Base-by-base conservation (phyloP, 2,797 vertebrate genomes). In the Rhadinocentrus ornatus region DNA sequence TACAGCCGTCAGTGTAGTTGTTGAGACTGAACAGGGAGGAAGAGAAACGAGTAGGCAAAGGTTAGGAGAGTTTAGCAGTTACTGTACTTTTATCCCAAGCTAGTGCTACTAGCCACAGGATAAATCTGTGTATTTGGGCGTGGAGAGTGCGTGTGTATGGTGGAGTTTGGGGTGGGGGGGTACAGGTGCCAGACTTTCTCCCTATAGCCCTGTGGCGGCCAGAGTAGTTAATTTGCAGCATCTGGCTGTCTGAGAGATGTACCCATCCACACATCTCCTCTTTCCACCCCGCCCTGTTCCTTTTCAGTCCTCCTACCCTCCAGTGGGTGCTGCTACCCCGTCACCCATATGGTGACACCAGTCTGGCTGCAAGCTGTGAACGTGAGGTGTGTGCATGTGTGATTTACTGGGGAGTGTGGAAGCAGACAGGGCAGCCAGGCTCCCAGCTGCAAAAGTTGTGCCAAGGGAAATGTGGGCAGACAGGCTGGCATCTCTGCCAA, bases 181-280 rank as follows among this genome's bases (percentile, higher is more conserved):
- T 85, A 86, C 87, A 91, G 90, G 90, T 92, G 88, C 87, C 88
- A 91, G 86, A 89, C 87, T 87, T 44, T 66, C 73, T 83, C 88
- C 78, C 86, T 66, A 61, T 73, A 90, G 90, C 88, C 87, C 88
- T 32, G 63, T 91, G 87, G 91, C 69, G 79, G 81, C 86, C 82
- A 76, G 83, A 86, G 87, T 94, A 94, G 92, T 94, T 95, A 95
- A 95, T 95, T 95, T 94, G 94, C 92, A 94, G 93, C 94, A 95
- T 94, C 93, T 95, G 94, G 90, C 90, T 93, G 90, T 93, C 92
- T 94, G 88, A 89, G 88, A 93, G 88, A 39, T 75, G 77, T 41
- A 54, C 86, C 87, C 81, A 74, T 83, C 75, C 72, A 63, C 70
- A 69, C 77, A 66, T 61, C 62, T 48, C 62, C 46, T 56, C 41